Base-by-base conservation (phyloP, 1,140 invertebrate species). In the Epicauta chinensis region DNA sequence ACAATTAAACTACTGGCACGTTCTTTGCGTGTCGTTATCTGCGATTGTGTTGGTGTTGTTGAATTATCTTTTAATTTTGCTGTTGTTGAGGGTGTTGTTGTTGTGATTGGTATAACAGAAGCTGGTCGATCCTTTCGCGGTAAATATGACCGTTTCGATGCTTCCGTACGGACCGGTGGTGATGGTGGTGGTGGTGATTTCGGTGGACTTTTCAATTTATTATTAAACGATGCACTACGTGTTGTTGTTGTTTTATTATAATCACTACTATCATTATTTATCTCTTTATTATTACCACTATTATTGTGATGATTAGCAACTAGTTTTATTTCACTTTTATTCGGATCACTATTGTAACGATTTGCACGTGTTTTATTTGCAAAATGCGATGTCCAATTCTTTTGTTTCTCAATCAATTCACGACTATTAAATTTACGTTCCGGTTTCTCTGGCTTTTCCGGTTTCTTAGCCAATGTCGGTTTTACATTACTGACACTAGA, bases 331-430 rank as follows among this genome's bases (percentile, higher is more conserved):
- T 71, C 68, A 30, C 35, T 56, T 50, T 64, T 70, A 66, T 81
- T 81, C 1, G 79, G 78, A 69, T 84, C 82, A 61, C 76, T 84
- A 67, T 78, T 78, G 49, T 76, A 81, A 29, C 80, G 74, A 47
- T 74, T 75, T 2, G 79, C 75, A 55, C 83, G 75, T 11, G 82
- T 79, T 71, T 88, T 89, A 23, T 7, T 34, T 15, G 84, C 85
- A 65, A 93, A 93, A 70, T 93, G 89, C 37, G 87, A 86, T 2
- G 89, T 91, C 89, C 89, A 93, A 70, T 93, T 93, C 63, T 84
- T 83, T 60, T 91, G 89, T 61, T 91, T 91, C 68, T 93, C 89
- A 34, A 93, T 91, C 10, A 93, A 71, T 68, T 92, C 89, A 45
- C 88, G 83, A 6, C 82, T 85, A 61, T 90, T 91, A 51, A 91